phyloP scores from a whole-genome alignment of 2,113 vertebrate genomes.

The Aplodontia rufa region DNA sequence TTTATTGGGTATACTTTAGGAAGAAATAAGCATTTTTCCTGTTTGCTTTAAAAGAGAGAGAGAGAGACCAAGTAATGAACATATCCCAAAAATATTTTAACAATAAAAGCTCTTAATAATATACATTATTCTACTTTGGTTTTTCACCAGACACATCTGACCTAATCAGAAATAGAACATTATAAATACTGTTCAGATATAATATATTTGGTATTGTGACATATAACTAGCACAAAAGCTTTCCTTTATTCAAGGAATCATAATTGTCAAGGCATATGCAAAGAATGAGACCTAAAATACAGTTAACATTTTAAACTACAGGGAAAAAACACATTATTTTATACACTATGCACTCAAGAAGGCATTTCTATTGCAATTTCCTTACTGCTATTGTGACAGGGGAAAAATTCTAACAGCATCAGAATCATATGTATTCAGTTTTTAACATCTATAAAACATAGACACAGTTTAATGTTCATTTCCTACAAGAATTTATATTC shows the following conservation, averaged over 20 bases:
- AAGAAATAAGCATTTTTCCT: slow-evolving; percentile 6
- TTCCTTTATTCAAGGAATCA: slow-evolving; percentile 68
- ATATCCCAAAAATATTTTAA: slow-evolving; percentile 50
- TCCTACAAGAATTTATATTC: slow-evolving; percentile 55
- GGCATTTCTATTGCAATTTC: slow-evolving; percentile 76
- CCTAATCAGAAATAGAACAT: slow-evolving; percentile 58
- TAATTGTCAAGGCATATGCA: slow-evolving; percentile 68
- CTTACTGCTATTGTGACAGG: slow-evolving; percentile 72
- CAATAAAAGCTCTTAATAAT: slow-evolving; percentile 53
- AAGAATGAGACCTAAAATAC: slow-evolving; percentile 63
- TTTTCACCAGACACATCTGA: slow-evolving; percentile 52
- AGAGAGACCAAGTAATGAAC: not conserved
- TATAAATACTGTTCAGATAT: slow-evolving; percentile 38
- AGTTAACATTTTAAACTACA: slow-evolving; percentile 73
- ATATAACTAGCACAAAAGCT: slow-evolving; percentile 68
- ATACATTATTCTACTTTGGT: slow-evolving; percentile 49
- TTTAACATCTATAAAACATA: slow-evolving; percentile 76
- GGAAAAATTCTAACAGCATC: slow-evolving; percentile 70
- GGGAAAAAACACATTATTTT: slow-evolving; percentile 65
- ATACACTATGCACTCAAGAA: slow-evolving; percentile 57
- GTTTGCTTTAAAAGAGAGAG: not conserved
- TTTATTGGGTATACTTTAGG: slow-evolving; percentile 44
- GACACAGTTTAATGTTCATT: slow-evolving; percentile 76
- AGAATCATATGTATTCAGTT: slow-evolving; percentile 74
- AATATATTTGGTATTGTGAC: slow-evolving; percentile 70